Conservation (phyloP, 1,140 invertebrate species). For the Oncopeltus fasciatus region DNA sequence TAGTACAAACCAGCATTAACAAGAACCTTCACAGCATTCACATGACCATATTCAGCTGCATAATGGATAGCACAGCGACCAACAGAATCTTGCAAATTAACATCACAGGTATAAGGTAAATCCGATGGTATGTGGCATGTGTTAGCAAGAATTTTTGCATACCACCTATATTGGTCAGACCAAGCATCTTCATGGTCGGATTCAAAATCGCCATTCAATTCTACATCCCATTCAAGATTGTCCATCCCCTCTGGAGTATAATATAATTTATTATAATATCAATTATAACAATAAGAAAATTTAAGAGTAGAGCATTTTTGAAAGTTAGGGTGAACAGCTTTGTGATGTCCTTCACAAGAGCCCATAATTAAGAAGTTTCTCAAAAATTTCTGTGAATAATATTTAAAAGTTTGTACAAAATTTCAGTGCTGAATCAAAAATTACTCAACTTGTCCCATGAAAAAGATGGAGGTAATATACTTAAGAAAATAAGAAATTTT, state of each 20-base stretch:
- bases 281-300: too few relatives aligned
- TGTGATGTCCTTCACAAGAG: too few relatives aligned
- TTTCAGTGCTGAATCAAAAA: too few relatives aligned
- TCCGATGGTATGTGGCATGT: constrained; percentile 31
- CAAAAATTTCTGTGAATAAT: too few relatives aligned
- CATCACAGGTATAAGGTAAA: constrained; percentile 25
- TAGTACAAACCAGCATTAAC: constrained; percentile 28
- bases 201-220: constrained; percentile 29
- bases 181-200: constrained; percentile 24
- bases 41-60: constrained; percentile 38
- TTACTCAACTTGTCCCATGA: too few relatives aligned
- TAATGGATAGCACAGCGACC: constrained; percentile 42
- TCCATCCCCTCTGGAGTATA: constrained; percentile 47
- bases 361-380: too few relatives aligned
- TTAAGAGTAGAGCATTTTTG: too few relatives aligned
- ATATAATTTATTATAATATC: too few relatives aligned
- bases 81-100: constrained; percentile 36
- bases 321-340: too few relatives aligned
- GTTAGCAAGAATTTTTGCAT: constrained; percentile 39
- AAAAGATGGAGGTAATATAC: too few relatives aligned
- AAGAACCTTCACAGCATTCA: constrained; percentile 34
- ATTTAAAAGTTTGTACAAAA: too few relatives aligned
- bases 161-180: constrained; percentile 27
- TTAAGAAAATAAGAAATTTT: too few relatives aligned
- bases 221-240: constrained; percentile 41